A percentile compares a stretch with the other conserved stretches of the same genome.
These are phyloP conservation scores for Parapristionchus giblindavisi DNA, from an alignment of 2,888 invertebrate species.

Conservation along the genomic window DNA sequence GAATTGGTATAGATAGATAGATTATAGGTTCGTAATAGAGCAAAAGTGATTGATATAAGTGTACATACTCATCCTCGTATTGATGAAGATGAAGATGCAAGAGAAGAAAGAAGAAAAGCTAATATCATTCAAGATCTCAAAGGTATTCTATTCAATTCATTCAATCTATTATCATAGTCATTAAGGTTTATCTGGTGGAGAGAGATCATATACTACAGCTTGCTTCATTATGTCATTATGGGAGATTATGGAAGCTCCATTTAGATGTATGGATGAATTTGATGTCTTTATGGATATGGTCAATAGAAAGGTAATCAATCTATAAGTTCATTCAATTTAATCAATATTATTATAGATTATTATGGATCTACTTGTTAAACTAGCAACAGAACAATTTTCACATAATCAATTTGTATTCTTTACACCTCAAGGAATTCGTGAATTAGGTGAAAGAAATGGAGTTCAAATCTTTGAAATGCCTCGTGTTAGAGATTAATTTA, in stretches of 20 bases:
- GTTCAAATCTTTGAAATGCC: conserved; percentile 55
- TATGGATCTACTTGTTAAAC: conserved; percentile 65
- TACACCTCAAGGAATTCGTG: conserved; percentile 66
- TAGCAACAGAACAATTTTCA: conserved; percentile 55
- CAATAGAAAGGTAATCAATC: conserved; percentile 54
- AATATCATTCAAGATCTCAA: conserved; percentile 39
- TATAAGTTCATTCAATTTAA: background rate
- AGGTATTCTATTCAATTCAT: conserved; percentile 15
- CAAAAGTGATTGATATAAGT: conserved; percentile 25
- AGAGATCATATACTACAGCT: conserved; percentile 88
- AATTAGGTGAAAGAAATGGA: conserved; percentile 47
- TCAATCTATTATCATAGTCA: background rate
- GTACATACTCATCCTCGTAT: background rate
- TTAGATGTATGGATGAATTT: conserved; percentile 74
- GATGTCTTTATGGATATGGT: conserved; percentile 66
- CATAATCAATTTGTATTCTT: conserved; percentile 67
- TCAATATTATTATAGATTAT: conserved; percentile 46
- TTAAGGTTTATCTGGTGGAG: conserved; percentile 86
- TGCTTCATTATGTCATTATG: conserved; percentile 91
- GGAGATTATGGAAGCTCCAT: conserved; percentile 89
- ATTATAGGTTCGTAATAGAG: conserved; percentile 1
- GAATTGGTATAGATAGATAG: too few species aligned
- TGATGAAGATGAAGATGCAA: conserved; percentile 14
- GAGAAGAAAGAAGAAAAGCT: conserved; percentile 18
- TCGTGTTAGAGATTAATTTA: conserved; percentile 43